A percentile compares a stretch with the other conserved stretches of the same genome.
These are phyloP conservation scores for Streblospio benedicti DNA, from an alignment of 1,140 invertebrate genomes.

Conservation along the genomic window DNA sequence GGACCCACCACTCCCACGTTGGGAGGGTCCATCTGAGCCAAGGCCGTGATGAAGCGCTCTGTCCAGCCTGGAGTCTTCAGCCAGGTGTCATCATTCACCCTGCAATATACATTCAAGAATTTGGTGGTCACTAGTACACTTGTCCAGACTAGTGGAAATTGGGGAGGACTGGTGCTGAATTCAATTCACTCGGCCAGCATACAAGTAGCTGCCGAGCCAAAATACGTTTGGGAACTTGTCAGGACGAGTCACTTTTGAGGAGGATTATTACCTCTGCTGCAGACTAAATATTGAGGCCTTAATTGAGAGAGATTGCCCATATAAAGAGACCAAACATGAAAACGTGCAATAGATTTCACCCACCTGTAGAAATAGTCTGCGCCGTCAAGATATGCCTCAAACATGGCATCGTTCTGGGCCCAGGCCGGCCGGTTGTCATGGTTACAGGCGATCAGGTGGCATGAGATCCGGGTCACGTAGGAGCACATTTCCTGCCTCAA, in stretches of 20 bases:
- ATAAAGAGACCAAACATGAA: background rate
- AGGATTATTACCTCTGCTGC: background rate
- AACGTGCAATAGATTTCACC: too few relatives aligned
- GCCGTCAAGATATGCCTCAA: conserved; percentile 12
- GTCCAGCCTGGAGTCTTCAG: conserved; percentile 14
- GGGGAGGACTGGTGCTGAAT: too few relatives aligned
- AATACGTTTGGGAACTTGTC: too few relatives aligned
- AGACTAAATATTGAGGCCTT: background rate
- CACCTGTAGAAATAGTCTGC: conserved; percentile 14
- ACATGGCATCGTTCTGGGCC: conserved; percentile 18
- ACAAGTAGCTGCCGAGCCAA: background rate
- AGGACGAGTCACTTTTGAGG: too few relatives aligned
- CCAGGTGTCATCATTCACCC: conserved; percentile 14
- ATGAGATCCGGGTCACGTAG: too few relatives aligned
- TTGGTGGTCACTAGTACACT: background rate
- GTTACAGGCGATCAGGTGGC: too few relatives aligned
- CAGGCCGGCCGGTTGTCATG: conserved; percentile 12
- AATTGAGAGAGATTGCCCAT: background rate
- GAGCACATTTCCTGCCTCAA: too few relatives aligned
- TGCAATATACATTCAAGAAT: background rate
- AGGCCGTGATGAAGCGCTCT: conserved; percentile 5
- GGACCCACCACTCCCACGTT: conserved; percentile 8
- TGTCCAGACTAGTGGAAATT: too few relatives aligned
- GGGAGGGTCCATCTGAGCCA: background rate
- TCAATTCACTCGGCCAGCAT: background rate